Evolutionary conservation across 2,113 vertebrate genomes (phyloP), one percentile per base, ranked within the genome.

Genomic region (Cepphus grylle): DNA sequence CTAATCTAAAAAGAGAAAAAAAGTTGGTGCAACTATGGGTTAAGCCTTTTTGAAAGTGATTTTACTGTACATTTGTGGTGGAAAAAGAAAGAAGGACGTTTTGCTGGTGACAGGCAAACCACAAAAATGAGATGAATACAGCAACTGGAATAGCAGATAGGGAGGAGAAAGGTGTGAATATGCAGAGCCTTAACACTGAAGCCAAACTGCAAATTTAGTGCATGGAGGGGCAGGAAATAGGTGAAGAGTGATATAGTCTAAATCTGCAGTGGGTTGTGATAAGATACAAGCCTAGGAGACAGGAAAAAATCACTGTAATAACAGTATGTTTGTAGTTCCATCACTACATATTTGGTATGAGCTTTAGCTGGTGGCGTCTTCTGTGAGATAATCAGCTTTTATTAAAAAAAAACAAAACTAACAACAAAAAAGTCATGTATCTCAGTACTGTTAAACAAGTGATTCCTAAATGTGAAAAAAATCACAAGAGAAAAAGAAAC

Each of bases 71-170:
- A 5, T 74, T 78, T 88, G 77, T 89, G 83, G 69, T 89, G 61
- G 56, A 91, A 81, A 92, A 90, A 88, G 59, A 95, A 86, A 86
- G 16, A 15, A 74, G 59, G 50, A 36, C 47, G 77, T 63, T 47
- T 59, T 88, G 40, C 53, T 94, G 69, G 47, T 92, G 80, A 92
- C 61, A 93, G 36, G 88, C 74, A 92, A 92, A 93, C 83, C 77
- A 90, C 86, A 90, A 84, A 88, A 89, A 59, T 53, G 20, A 94
- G 23, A 59, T 34, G 1, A 92, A 77, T 67, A 55, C 6, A 86
- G 12, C 45, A 78, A 55, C 4, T 53, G 47, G 65, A 94, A 77
- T 10, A 77, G 79, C 40, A 66, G 49, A 70, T 3, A 81, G 10
- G 61, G 55, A 82, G 17, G 34, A 81, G 38, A 81, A 79, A 79